These are phyloP conservation scores for Cryptoblepharus egeriae DNA, from an alignment of 2,797 vertebrate genomes.

Conservation along the genomic window DNA sequence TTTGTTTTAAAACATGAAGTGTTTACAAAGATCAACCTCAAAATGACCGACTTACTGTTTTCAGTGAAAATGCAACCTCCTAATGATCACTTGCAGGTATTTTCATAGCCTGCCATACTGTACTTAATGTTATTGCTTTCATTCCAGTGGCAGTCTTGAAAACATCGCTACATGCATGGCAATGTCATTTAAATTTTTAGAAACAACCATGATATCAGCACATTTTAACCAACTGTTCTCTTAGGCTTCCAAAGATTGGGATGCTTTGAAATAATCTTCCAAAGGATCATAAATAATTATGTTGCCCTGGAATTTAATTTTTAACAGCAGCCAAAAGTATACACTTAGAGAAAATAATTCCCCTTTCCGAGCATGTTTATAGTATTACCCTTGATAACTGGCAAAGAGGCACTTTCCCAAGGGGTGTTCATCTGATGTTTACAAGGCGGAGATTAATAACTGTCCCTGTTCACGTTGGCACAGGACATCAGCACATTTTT, in stretches of 20 bases:
- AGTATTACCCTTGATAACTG: not conserved
- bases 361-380: not conserved
- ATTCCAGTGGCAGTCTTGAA: constrained; percentile 2
- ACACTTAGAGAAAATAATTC: not conserved
- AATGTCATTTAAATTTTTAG: not conserved
- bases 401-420: too few species aligned
- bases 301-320: not conserved
- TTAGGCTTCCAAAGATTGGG: not conserved
- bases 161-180: not conserved
- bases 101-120: constrained; percentile 33
- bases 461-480: too few species aligned
- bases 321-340: not conserved
- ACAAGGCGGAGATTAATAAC: too few species aligned
- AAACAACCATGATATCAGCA: constrained; percentile 8
- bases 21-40: constrained; percentile 37
- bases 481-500: too few species aligned
- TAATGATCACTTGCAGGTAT: constrained; percentile 43
- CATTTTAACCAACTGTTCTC: not conserved
- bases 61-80: constrained; percentile 41
- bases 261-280: not conserved
- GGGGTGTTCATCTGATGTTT: too few species aligned
- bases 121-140: constrained; percentile 2
- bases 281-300: not conserved
- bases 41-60: constrained; percentile 33
- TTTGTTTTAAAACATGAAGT: constrained; percentile 61